Evolutionary conservation across 2,113 vertebrate species (phyloP).

Genomic region (Sorex fumeus): DNA sequence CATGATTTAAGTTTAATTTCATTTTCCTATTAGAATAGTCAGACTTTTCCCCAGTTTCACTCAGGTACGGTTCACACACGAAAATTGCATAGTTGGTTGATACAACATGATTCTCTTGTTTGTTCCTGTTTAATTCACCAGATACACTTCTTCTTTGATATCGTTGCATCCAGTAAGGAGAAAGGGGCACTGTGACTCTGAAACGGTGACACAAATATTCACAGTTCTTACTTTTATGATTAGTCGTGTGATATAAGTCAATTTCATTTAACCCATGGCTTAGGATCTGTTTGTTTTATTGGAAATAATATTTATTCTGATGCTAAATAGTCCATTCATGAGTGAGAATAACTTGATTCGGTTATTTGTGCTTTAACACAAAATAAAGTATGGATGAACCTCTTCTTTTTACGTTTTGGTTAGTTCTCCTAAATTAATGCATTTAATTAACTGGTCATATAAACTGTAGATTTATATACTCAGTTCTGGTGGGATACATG

Average conservation of each 20-base stretch:
- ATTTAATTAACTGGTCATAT: not conserved
- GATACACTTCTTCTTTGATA: not conserved
- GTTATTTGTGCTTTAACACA: conserved; percentile 6
- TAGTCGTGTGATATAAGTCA: not conserved
- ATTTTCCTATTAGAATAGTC: not conserved
- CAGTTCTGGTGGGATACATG: not conserved
- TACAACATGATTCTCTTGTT: not conserved
- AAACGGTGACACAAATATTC: not conserved
- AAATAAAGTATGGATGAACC: not conserved
- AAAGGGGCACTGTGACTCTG: not conserved
- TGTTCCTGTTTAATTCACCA: not conserved
- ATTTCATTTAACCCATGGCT: not conserved
- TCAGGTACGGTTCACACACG: not conserved
- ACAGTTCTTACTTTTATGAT: not conserved
- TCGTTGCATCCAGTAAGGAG: not conserved
- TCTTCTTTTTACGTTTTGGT: not conserved
- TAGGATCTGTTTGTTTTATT: conserved; percentile 21
- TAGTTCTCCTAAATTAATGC: not conserved
- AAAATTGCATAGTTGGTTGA: not conserved
- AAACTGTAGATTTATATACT: not conserved
- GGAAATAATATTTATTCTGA: not conserved
- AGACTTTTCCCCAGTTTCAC: not conserved
- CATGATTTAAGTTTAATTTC: not conserved
- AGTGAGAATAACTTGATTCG: not conserved
- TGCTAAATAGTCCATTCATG: not conserved